phyloP scores from a whole-genome alignment of 2,888 invertebrate species.

The Eristalis tenax region DNA sequence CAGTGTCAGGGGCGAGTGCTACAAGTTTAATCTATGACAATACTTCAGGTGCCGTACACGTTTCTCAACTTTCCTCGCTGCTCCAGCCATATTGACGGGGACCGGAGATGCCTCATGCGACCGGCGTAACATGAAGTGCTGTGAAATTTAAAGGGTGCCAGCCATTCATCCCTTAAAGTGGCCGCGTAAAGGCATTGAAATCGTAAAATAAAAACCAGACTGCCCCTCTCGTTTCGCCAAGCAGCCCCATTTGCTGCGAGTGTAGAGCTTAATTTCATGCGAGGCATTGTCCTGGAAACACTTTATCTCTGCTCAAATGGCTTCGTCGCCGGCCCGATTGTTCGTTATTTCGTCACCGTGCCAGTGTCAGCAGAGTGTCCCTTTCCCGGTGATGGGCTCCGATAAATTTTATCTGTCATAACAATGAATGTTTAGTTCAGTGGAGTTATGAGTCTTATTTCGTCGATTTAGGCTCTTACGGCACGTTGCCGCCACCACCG shows the following conservation, averaged over 20 bases:
- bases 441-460: constrained; percentile 45
- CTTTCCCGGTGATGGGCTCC: constrained; percentile 30
- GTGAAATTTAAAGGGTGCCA: neutral
- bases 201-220: neutral
- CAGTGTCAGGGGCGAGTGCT: constrained; percentile 31
- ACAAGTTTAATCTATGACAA: constrained; percentile 39
- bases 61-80: neutral
- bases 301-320: constrained; percentile 28
- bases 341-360: neutral
- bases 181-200: neutral
- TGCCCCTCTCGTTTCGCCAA: neutral
- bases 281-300: constrained; percentile 46
- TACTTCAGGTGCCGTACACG: constrained; percentile 22
- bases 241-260: constrained; percentile 12
- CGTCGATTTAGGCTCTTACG: constrained; percentile 14
- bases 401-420: constrained; percentile 58
- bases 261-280: constrained; percentile 39
- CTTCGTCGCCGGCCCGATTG: neutral
- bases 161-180: constrained; percentile 25
- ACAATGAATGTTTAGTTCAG: constrained; percentile 57
- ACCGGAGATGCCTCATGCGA: neutral
- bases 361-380: neutral
- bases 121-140: neutral
- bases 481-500: neutral
- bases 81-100: constrained; percentile 2